Percentiles rank a stretch among this genome's conserved stretches.
These are phyloP conservation scores for Drosophila repletoides DNA, from an alignment of 1,140 invertebrate genomes.

Conservation along the genomic window DNA sequence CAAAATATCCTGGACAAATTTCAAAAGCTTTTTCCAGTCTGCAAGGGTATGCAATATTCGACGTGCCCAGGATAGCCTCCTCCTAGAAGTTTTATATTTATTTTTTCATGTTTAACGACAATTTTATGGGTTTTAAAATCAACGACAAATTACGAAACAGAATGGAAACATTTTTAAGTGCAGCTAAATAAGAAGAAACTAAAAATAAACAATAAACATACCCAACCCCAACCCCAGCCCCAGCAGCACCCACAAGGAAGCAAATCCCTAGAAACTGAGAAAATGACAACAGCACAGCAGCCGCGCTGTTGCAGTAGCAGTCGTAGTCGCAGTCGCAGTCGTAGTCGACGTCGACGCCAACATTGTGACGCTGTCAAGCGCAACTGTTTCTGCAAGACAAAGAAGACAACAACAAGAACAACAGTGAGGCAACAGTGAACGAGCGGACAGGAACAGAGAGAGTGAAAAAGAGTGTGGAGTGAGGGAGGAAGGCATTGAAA, in stretches of 20 bases:
- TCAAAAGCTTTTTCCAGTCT: too few relatives aligned
- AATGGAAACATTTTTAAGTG: constrained; percentile 27
- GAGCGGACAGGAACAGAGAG: constrained; percentile 1
- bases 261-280: constrained; percentile 4
- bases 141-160: constrained; percentile 34
- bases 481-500: constrained; percentile 50
- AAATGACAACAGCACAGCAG: background rate
- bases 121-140: constrained; percentile 48
- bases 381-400: constrained; percentile 62
- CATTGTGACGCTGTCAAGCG: constrained; percentile 28
- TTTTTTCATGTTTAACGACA: constrained; percentile 21
- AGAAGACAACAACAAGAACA: constrained; percentile 22
- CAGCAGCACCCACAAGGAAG: background rate
- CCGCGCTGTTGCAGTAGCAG: background rate
- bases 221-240: background rate
- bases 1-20: too few relatives aligned
- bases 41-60: too few relatives aligned
- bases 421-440: background rate
- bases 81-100: too few relatives aligned
- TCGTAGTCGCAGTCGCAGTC: background rate
- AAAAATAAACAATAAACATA: constrained; percentile 47
- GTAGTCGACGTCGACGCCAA: background rate
- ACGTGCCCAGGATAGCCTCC: too few relatives aligned
- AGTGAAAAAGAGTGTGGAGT: background rate
- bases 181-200: constrained; percentile 19